A percentile compares a stretch with the other conserved stretches of the same genome.
phyloP scores from a whole-genome alignment of 2,797 vertebrate species.

The Lutjanus argentimaculatus region DNA sequence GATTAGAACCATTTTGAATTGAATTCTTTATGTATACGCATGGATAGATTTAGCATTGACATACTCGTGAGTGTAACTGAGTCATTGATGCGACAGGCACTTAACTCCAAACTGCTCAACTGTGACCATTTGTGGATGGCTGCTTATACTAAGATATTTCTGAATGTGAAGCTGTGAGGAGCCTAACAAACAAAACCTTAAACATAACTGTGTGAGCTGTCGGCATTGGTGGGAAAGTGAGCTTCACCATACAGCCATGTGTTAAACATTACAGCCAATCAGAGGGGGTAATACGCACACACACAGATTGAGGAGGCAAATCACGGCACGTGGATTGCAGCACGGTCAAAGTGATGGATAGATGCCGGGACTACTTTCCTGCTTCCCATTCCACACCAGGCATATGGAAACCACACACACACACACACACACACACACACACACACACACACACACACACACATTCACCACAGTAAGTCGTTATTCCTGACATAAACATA shows the following conservation, averaged over 20 bases:
- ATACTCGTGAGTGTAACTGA: neutral
- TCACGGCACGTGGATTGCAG: slow-evolving; percentile 52
- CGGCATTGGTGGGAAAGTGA: slow-evolving; percentile 26
- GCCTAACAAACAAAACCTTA: neutral
- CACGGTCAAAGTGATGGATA: slow-evolving; percentile 72
- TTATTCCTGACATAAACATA: slow-evolving; percentile 36
- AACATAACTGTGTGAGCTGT: neutral
- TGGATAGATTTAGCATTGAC: neutral
- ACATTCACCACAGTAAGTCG: neutral
- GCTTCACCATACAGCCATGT: slow-evolving; percentile 61
- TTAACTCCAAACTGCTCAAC: neutral
- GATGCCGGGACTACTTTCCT: slow-evolving; percentile 56
- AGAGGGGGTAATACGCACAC: slow-evolving; percentile 38
- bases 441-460: slow-evolving; percentile 22
- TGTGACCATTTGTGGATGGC: neutral
- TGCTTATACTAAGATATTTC: neutral
- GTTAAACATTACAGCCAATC: slow-evolving; percentile 80
- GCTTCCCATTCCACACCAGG: slow-evolving; percentile 44
- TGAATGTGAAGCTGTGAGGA: slow-evolving; percentile 1
- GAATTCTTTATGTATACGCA: neutral
- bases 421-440: slow-evolving; percentile 22
- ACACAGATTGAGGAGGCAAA: slow-evolving; percentile 53
- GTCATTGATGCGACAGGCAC: neutral
- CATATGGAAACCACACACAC: slow-evolving; percentile 51
- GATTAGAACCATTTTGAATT: neutral